These are phyloP conservation scores for Neostethus bicornis DNA, from an alignment of 2,797 vertebrate species.

Conservation along the genomic window DNA sequence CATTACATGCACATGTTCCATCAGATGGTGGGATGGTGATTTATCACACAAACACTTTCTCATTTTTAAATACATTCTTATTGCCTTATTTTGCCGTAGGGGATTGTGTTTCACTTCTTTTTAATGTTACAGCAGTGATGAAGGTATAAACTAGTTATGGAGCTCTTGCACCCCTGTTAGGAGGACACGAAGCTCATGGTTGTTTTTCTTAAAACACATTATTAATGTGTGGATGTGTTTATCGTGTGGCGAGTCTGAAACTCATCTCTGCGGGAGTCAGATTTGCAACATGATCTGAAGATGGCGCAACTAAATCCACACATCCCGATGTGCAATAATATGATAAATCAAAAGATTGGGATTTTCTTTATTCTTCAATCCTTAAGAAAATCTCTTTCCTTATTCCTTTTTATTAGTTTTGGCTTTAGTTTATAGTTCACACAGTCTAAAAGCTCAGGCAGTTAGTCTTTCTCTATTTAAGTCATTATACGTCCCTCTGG, in stretches of 20 bases:
- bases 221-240: conserved; percentile 18
- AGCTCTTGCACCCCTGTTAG: conserved; percentile 30
- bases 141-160: conserved; percentile 40
- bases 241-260: conserved; percentile 25
- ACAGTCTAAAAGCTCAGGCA: conserved; percentile 31
- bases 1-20: conserved; percentile 50
- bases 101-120: conserved; percentile 39
- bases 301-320: conserved; percentile 45
- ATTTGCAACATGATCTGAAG: conserved; percentile 34
- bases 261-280: conserved; percentile 32
- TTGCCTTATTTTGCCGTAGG: conserved; percentile 37
- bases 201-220: conserved; percentile 15
- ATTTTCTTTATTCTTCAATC: conserved; percentile 34
- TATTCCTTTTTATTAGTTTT: conserved; percentile 21
- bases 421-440: conserved; percentile 36
- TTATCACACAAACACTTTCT: conserved; percentile 63
- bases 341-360: conserved; percentile 63
- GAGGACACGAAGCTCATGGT: conserved; percentile 17
- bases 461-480: conserved; percentile 40
- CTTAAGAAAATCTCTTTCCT: conserved; percentile 26
- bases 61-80: conserved; percentile 61
- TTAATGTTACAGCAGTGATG: conserved; percentile 32
- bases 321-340: conserved; percentile 40
- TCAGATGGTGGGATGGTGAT: conserved; percentile 61
- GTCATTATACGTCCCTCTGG: conserved; percentile 27